These are phyloP conservation scores for Epistrophe eligans DNA, from an alignment of 2,888 invertebrate genomes.

Conservation along the genomic window DNA sequence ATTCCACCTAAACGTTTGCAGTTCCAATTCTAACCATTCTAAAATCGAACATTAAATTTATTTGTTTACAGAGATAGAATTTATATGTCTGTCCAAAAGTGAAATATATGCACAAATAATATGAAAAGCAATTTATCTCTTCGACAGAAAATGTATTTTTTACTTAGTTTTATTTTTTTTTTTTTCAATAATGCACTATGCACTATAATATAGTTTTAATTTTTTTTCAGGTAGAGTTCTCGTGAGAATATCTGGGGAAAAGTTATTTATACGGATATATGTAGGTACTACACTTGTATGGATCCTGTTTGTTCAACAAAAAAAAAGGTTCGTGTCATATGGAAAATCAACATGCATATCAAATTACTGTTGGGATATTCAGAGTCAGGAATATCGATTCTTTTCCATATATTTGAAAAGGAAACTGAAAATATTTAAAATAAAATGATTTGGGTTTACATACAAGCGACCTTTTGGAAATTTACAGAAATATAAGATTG, in stretches of 20 bases:
- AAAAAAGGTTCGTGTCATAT: slow-evolving; percentile 2
- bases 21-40: too few species aligned
- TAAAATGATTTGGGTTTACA: background rate
- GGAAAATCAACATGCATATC: slow-evolving; percentile 33
- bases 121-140: slow-evolving; percentile 20
- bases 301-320: slow-evolving; percentile 7
- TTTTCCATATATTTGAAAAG: background rate
- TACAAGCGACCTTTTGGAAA: background rate
- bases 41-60: background rate
- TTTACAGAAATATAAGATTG: background rate
- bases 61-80: background rate
- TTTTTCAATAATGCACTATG: slow-evolving; percentile 1
- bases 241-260: slow-evolving; percentile 6
- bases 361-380: slow-evolving; percentile 22
- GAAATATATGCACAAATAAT: too few species aligned
- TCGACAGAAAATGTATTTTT: slow-evolving; percentile 11
- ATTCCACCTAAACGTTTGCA: too few species aligned
- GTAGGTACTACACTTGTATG: background rate
- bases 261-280: slow-evolving; percentile 11
- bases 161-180: background rate
- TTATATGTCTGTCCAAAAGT: slow-evolving; percentile 9
- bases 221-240: slow-evolving; percentile 18
- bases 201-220: background rate
- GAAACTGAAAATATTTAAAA: background rate
- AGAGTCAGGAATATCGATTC: slow-evolving; percentile 1